Evolutionary conservation across 2,888 invertebrate species (phyloP).

Genomic region (Chaetoderma sp.): DNA sequence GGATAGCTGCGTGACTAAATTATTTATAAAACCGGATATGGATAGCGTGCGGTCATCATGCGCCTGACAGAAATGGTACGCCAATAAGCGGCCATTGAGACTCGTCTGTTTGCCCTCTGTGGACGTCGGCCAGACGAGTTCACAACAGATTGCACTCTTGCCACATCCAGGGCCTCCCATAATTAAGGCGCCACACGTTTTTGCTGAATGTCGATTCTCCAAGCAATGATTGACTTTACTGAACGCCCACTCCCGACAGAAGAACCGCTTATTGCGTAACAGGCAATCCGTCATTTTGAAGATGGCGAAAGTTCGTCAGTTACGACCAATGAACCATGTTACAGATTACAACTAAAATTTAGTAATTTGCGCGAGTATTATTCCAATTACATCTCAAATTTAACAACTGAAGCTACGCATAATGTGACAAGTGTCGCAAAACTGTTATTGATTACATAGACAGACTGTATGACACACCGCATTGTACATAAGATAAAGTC

Average conservation of each 20-base stretch:
- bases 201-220: conserved; percentile 81
- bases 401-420: too few species aligned
- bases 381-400: too few species aligned
- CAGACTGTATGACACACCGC: too few species aligned
- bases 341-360: too few species aligned
- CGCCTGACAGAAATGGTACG: conserved; percentile 83
- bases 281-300: conserved; percentile 60
- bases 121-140: conserved; percentile 78
- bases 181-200: conserved; percentile 89
- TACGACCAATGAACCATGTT: not conserved
- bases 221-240: conserved; percentile 92
- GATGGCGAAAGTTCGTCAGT: not conserved
- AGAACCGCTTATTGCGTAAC: conserved; percentile 74
- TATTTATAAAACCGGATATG: conserved; percentile 82
- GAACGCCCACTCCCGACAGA: conserved; percentile 95
- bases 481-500: too few species aligned
- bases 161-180: conserved; percentile 94
- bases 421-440: too few species aligned
- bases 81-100: conserved; percentile 83
- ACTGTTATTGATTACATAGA: too few species aligned
- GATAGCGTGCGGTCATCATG: conserved; percentile 77
- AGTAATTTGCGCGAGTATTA: too few species aligned
- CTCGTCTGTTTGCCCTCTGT: conserved; percentile 71
- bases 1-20: conserved; percentile 77
- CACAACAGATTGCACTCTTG: conserved; percentile 77